Evolutionary conservation across 2,797 vertebrate genomes (phyloP).

Genomic region (Staurois parvus): DNA sequence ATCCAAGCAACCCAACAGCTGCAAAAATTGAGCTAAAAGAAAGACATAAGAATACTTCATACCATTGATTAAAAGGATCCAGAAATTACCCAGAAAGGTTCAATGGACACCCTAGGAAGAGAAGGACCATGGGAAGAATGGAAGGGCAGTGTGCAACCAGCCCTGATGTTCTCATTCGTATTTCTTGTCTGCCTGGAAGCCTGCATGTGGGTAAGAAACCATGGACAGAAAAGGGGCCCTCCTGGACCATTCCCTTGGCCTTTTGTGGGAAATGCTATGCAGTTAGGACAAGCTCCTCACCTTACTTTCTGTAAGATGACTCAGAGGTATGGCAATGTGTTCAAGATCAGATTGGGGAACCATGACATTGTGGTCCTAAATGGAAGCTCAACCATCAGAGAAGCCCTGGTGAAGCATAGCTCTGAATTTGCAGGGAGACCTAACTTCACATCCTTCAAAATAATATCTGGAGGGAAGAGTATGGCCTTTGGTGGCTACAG

Average conservation of each 20-base stretch:
- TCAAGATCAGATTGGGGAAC: constrained; percentile 83
- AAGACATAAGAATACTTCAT: background rate
- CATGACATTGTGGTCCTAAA: constrained; percentile 84
- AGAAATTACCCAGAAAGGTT: background rate
- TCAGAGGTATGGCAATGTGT: constrained; percentile 82
- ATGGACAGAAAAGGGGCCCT: constrained; percentile 71
- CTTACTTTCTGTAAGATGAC: constrained; percentile 79
- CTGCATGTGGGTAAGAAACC: constrained; percentile 74
- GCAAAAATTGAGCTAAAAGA: background rate
- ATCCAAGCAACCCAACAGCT: too few relatives aligned
- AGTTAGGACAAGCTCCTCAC: constrained; percentile 86
- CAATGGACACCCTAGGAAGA: constrained; percentile 33
- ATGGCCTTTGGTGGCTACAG: constrained; percentile 79
- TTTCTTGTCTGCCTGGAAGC: constrained; percentile 81
- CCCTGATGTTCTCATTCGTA: constrained; percentile 77
- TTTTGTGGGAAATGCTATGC: constrained; percentile 85
- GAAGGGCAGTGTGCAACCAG: constrained; percentile 79
- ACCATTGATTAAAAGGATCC: background rate
- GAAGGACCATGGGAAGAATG: constrained; percentile 63
- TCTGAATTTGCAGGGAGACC: constrained; percentile 86
- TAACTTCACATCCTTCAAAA: constrained; percentile 80
- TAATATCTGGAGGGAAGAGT: constrained; percentile 79
- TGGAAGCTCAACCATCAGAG: constrained; percentile 73
- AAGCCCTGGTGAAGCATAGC: constrained; percentile 81
- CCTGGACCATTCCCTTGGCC: constrained; percentile 88